Base-by-base conservation (phyloP, 2,888 invertebrate species). In the Megalurothrips usitatus region DNA sequence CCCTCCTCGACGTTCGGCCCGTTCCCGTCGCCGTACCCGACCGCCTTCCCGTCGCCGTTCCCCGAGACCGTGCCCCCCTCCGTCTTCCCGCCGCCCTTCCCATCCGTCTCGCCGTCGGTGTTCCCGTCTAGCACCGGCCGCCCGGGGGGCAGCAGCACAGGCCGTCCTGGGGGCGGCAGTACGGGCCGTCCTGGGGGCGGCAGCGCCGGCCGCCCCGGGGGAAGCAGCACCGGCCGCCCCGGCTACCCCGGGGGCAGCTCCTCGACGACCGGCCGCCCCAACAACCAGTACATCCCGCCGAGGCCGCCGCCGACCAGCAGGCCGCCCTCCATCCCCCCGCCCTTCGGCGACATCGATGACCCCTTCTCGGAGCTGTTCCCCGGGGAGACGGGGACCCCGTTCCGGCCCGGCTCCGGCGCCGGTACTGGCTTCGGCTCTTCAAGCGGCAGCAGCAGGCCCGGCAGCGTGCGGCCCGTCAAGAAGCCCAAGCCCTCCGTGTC, bases 81-180 rank as follows among this genome's bases (percentile, higher is more conserved):
- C 19, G 48, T 28, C 47, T 78, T 23, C 58, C 47, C 26, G 79
- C 80, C 79, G 49, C 49, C 79, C 58, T 49, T 47, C 58, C 49
- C 58, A 14, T 58, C 79, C 26, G 43, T 63, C 48, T 80, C 83
- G n/a, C 82, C 81, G 17, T 28, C 48, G n/a, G 81, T 82, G 26
- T 80, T 80, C 80, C 80, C 79, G 14, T 79, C 82, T 75, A 68
- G 79, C 80, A 79, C 81, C 79, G 79, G 88, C 87, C 82, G 88
- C 17, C 68, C 82, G 68, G 81, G 81, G 26, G 80, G 48, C 12
- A 63, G 80, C 47, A 81, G 82, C 87, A 86, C 88, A 87, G 79
- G 84, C 85, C 34, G 85, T 85, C 82, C 86, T 86, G 86, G 87
- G 86, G 83, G 80, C 78, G 79, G 81, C 58, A n/a, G 47, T 68